A percentile compares a stretch with the other conserved stretches of the same genome.
Conservation (phyloP, 2,888 invertebrate species). For the Gasteruption jaculator region DNA sequence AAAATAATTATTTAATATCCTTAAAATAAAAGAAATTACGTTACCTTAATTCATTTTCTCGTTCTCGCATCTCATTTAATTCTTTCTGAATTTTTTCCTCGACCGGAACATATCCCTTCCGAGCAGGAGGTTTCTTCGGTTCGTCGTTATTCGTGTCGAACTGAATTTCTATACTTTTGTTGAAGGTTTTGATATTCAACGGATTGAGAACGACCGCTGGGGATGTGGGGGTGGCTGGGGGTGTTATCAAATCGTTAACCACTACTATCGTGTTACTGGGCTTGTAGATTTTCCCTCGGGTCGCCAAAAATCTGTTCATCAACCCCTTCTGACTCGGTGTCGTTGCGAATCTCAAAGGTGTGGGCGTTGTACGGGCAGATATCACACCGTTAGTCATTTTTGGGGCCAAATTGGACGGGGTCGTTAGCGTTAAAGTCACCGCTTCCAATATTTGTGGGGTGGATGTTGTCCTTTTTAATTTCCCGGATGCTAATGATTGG, state of each 20-base stretch:
- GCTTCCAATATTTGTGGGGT: slow-evolving; percentile 44
- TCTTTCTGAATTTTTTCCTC: slow-evolving; percentile 87
- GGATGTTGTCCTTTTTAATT: slow-evolving; percentile 43
- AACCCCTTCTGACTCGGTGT: slow-evolving; percentile 69
- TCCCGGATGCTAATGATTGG: slow-evolving; percentile 39
- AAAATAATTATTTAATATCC: slow-evolving; percentile 3
- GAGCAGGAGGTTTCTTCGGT: slow-evolving; percentile 53
- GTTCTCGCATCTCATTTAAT: slow-evolving; percentile 75
- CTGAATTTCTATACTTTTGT: slow-evolving; percentile 33
- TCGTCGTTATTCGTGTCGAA: slow-evolving; percentile 34
- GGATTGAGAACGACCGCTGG: slow-evolving; percentile 36
- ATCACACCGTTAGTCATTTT: slow-evolving; percentile 46
- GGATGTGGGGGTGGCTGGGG: slow-evolving; percentile 25
- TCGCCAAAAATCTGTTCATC: slow-evolving; percentile 76
- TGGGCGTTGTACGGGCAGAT: slow-evolving; percentile 37
- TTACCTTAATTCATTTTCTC: slow-evolving; percentile 75
- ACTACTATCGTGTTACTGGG: slow-evolving; percentile 27
- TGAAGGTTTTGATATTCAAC: slow-evolving; percentile 36
- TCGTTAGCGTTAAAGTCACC: slow-evolving; percentile 24
- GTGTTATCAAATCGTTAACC: slow-evolving; percentile 25
- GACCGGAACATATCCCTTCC: slow-evolving; percentile 78
- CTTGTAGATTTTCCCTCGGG: slow-evolving; percentile 64
- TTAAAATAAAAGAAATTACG: slow-evolving; percentile 18
- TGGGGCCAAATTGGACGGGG: slow-evolving; percentile 29
- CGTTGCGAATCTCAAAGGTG: slow-evolving; percentile 58